Evolutionary conservation across 1,140 invertebrate genomes (phyloP).

Genomic region (Lepidotrigona ventralis): DNA sequence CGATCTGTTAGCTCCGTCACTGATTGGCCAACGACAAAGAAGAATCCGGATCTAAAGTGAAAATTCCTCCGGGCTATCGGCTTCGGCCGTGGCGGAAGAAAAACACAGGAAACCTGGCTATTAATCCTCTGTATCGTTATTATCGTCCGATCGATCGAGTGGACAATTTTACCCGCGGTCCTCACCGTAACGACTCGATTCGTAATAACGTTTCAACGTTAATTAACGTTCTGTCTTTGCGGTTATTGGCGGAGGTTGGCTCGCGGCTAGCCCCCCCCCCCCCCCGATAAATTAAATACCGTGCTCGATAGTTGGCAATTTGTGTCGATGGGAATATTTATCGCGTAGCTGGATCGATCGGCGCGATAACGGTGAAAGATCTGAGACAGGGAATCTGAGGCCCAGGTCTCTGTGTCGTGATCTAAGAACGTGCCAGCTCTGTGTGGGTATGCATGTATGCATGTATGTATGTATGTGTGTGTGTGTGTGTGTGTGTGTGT

Average conservation of each 20-base stretch:
- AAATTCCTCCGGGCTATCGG: not conserved
- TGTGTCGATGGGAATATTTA: slow-evolving; percentile 49
- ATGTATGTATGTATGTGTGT: not conserved
- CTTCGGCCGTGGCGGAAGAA: not conserved
- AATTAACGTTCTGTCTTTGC: slow-evolving; percentile 32
- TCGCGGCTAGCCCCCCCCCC: not conserved
- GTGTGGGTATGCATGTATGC: not conserved
- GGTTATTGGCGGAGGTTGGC: not conserved
- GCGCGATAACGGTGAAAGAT: slow-evolving; percentile 42
- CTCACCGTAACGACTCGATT: not conserved
- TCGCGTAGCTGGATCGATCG: slow-evolving; percentile 35
- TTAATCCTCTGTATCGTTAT: not conserved
- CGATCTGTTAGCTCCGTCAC: no score
- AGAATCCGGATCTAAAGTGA: no score
- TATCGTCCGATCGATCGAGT: slow-evolving; percentile 18
- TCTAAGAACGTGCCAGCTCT: slow-evolving; percentile 27
- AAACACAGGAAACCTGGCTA: not conserved
- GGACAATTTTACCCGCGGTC: slow-evolving; percentile 13
- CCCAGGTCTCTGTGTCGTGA: slow-evolving; percentile 1
- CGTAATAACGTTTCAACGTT: slow-evolving; percentile 30
- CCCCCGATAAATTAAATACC: slow-evolving; percentile 48
- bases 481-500: not conserved
- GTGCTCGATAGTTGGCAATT: slow-evolving; percentile 37
- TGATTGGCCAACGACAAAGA: no score
- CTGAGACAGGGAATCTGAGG: not conserved